Base-by-base conservation (phyloP, 2,888 invertebrate species). In the Dolichomitus sp. region DNA sequence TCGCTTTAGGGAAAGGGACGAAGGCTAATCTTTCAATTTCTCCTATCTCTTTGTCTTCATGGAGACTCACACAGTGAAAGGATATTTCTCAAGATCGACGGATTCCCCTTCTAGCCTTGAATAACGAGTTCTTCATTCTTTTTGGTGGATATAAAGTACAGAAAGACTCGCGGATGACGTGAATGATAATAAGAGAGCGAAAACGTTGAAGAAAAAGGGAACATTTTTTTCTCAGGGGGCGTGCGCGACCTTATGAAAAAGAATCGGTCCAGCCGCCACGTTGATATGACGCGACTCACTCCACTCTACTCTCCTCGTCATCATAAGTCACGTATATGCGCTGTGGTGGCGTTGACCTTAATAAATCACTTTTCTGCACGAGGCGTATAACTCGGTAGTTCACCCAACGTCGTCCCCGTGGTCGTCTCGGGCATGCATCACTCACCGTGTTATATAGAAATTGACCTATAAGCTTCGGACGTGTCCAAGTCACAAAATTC, bases 221-320 rank as follows among this genome's bases (percentile, higher is more conserved):
- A 19, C 48, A 1, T 65, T 63, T 63, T 52, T 54, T 27, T 54
- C 14, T 11, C 6, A 0, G 54, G 9, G n/a, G 27, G 37, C 45
- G 54, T 17, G 61, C 14, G 33, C 17, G 33, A 52, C 54, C n/a
- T 33, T 9, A 12, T 33, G 23, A 23, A 45, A 65, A 42, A 75
- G 27, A 14, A 59, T 48, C 5, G 66, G 63, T 40, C 30, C 40
- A 45, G 40, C 23, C 14, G 63, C 17, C 17, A 14, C 27, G 27
- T 50, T 66, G 33, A 75, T 40, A 65, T 69, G 81, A 73, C 63
- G 52, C 66, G 23, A 7, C 72, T 66, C 45, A 33, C 45, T 50
- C 66, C 57, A 54, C 40, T 69, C 30, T 37, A 1, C 66, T 69
- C 30, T 37, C 9, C 59, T 75, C 69, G 54, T 63, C 54, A 63